Conservation (phyloP, 2,113 vertebrate genomes). For the Heterotis niloticus region DNA sequence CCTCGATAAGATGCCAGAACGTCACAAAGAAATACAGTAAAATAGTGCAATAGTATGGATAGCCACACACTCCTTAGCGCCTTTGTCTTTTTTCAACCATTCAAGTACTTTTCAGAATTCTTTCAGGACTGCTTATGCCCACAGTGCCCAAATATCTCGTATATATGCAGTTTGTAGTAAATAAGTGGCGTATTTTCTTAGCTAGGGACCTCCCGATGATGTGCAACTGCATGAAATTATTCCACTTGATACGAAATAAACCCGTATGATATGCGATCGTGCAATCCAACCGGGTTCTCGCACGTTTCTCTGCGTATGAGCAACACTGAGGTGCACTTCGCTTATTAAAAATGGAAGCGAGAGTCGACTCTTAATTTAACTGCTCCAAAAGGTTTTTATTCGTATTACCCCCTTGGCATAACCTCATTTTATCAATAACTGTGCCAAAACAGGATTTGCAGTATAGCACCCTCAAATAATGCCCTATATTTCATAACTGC, state of each 20-base stretch:
- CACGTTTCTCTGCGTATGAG: not conserved
- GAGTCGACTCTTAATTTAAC: conserved; percentile 19
- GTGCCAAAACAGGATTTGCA: not conserved
- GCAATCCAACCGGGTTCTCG: not conserved
- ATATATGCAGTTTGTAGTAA: too few relatives aligned
- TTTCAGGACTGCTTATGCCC: too few relatives aligned
- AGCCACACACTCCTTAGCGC: too few relatives aligned
- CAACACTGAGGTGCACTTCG: not conserved
- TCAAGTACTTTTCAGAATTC: too few relatives aligned
- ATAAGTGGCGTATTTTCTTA: too few relatives aligned
- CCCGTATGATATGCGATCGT: not conserved
- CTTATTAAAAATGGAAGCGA: not conserved
- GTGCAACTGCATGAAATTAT: not conserved
- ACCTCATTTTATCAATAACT: conserved; percentile 15
- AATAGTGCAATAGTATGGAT: not conserved
- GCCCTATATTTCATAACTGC: not conserved
- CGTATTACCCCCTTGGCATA: conserved; percentile 19
- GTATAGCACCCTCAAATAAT: not conserved
- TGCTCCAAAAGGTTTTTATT: conserved; percentile 13
- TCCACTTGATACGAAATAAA: too few relatives aligned
- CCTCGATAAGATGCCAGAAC: too few relatives aligned
- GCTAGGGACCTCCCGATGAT: not conserved
- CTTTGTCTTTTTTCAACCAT: not conserved
- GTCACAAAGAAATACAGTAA: not conserved
- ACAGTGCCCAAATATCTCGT: too few relatives aligned